These are phyloP conservation scores for Spilogale gracilis DNA, from an alignment of 2,113 vertebrate species.

Conservation along the genomic window DNA sequence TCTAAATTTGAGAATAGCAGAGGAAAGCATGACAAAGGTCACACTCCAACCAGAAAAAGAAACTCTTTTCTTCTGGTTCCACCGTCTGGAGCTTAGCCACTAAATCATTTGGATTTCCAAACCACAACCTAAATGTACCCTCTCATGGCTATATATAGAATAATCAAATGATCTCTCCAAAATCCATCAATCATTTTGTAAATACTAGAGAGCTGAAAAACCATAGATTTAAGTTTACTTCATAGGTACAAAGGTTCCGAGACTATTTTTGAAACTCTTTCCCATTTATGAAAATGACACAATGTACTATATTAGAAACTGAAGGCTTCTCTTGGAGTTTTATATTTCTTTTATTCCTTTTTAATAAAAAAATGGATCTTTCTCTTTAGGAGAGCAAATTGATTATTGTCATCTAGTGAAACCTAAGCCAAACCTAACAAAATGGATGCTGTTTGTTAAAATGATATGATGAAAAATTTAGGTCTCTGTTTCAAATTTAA, in stretches of 20 bases:
- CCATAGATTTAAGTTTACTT: conserved; percentile 39
- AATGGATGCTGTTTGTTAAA: conserved; percentile 34
- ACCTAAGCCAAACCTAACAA: conserved; percentile 43
- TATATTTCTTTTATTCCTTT: not conserved
- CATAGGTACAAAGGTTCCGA: conserved; percentile 38
- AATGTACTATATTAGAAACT: conserved; percentile 28
- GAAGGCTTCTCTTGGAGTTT: not conserved
- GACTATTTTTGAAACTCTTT: conserved; percentile 31
- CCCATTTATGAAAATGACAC: conserved; percentile 24
- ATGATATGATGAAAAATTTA: conserved; percentile 6
- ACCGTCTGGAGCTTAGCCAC: conserved; percentile 57
- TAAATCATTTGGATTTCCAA: conserved; percentile 73
- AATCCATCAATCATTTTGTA: conserved; percentile 70
- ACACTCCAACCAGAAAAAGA: conserved; percentile 52
- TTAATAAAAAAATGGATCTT: not conserved
- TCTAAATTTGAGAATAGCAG: conserved; percentile 57
- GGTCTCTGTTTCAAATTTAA: conserved; percentile 57
- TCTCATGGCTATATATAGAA: not conserved
- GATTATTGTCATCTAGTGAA: conserved; percentile 32
- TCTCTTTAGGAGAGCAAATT: not conserved
- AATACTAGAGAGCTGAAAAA: conserved; percentile 47
- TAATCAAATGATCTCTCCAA: conserved; percentile 62
- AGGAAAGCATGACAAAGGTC: conserved; percentile 60
- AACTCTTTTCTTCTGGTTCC: conserved; percentile 65
- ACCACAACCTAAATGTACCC: conserved; percentile 46